Base-by-base conservation (phyloP, 2,797 vertebrate species). In the Lutjanus campechanus region DNA sequence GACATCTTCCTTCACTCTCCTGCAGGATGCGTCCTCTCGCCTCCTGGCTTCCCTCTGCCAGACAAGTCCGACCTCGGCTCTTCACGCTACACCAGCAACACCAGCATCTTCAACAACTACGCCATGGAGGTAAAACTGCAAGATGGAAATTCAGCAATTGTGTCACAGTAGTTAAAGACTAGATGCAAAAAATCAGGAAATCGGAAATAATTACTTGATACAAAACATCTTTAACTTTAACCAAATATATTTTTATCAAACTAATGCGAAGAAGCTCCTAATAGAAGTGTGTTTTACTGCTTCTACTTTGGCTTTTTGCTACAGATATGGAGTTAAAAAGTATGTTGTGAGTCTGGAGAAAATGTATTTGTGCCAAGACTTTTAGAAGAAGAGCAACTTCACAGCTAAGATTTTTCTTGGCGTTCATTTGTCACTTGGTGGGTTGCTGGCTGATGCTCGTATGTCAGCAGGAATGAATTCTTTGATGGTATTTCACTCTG, bases 91-190 rank as follows among this genome's bases (percentile, higher is more conserved):
- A 96, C 96, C n/a, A 98, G 97, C 90, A 97, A 95, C 85, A 96
- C 96, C 90, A 97, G 96, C 20, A 96, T 98, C 93, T 98, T 98
- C 93, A 97, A 97, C 92, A 98, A 97, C 94, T 97, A 96, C 1
- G 98, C 97, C 59, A 96, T 99, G 96, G 98, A 99, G 97, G 98
- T 98, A 93, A 69, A 63, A 74, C 22, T 9, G 17, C 12, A 25
- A 5, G 16, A 22, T 12, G 9, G 10, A 8, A 20, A 40, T 11
- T 70, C 11, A 74, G 17, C 8, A 1, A 4, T 20, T 12, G 1
- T 16, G 11, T 22, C 51, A 46, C 0, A 58, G 5, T 1, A 36
- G 25, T 49, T 22, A 47, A 15, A 41, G 5, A 73, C 8, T 22
- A 9, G 17, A 25, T 17, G 8, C 19, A 20, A 19, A 43, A 43